These are phyloP conservation scores for Notoglanidium macrostoma DNA, from an alignment of 2,797 vertebrate species.

Conservation along the genomic window DNA sequence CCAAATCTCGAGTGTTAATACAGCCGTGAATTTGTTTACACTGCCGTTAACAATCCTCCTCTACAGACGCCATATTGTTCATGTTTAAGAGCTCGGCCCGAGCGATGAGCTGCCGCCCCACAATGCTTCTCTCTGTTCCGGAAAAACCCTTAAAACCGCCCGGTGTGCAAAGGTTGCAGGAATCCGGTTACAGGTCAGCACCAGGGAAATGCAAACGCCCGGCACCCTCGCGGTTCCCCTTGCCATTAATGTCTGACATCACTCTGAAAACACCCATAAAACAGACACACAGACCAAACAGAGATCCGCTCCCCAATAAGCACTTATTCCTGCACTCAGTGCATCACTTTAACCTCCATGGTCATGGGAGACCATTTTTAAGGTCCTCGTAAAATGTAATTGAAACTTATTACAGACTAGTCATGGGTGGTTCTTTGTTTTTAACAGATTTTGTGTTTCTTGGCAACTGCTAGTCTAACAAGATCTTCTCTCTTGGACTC, in stretches of 20 bases:
- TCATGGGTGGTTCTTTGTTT: slow-evolving; percentile 49
- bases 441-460: not conserved
- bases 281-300: slow-evolving; percentile 44
- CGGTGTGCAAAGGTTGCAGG: slow-evolving; percentile 46
- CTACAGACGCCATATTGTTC: slow-evolving; percentile 27
- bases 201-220: slow-evolving; percentile 36
- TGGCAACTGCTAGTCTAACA: not conserved
- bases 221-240: slow-evolving; percentile 22
- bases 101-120: slow-evolving; percentile 47
- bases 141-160: slow-evolving; percentile 53
- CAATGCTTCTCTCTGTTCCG: slow-evolving; percentile 54
- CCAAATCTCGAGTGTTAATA: slow-evolving; percentile 43
- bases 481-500: not conserved
- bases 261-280: slow-evolving; percentile 57
- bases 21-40: slow-evolving; percentile 50
- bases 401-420: slow-evolving; percentile 39
- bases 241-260: slow-evolving; percentile 52
- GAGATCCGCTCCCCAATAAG: slow-evolving; percentile 42
- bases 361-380: slow-evolving; percentile 44
- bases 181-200: slow-evolving; percentile 59
- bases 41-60: slow-evolving; percentile 53
- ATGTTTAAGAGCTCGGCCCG: slow-evolving; percentile 40
- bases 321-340: slow-evolving; percentile 43
- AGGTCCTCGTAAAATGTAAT: slow-evolving; percentile 48
- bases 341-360: slow-evolving; percentile 21